Evolutionary conservation across 2,113 vertebrate genomes (phyloP).

Genomic region (Megaceryle torquata): DNA sequence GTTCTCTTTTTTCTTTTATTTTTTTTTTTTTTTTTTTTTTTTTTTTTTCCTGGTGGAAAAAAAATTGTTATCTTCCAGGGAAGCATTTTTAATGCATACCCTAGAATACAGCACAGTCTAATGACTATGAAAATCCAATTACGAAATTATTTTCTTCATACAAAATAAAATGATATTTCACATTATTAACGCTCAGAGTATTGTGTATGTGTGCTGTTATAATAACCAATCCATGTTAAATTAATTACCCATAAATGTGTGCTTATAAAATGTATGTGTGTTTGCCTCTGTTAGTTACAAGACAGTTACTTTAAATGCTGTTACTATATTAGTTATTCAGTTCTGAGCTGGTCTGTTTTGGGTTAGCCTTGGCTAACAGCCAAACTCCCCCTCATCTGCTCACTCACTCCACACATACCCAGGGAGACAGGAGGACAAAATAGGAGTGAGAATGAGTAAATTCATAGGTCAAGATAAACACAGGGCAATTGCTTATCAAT

Average conservation of each 20-base stretch:
- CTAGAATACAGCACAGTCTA: background rate
- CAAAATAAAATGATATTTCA: background rate
- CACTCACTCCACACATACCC: background rate
- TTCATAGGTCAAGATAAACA: background rate
- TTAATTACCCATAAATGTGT: background rate
- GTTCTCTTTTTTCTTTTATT: too few species aligned
- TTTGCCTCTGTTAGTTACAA: background rate
- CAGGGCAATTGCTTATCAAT: background rate
- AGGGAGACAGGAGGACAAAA: background rate
- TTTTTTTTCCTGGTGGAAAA: background rate
- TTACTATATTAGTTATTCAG: background rate
- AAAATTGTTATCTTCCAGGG: background rate
- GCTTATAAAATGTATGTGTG: background rate
- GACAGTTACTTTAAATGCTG: background rate
- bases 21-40: too few species aligned
- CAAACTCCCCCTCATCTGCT: background rate
- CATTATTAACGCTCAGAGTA: background rate
- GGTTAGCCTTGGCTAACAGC: background rate
- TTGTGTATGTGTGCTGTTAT: background rate
- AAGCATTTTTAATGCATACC: background rate
- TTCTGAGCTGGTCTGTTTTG: background rate
- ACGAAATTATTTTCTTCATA: background rate
- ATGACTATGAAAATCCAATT: background rate
- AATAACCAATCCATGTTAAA: background rate
- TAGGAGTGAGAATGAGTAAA: background rate